A percentile compares a stretch with the other conserved stretches of the same genome.
phyloP scores from a whole-genome alignment of 2,888 invertebrate genomes.

The Luffia ferchaultella region DNA sequence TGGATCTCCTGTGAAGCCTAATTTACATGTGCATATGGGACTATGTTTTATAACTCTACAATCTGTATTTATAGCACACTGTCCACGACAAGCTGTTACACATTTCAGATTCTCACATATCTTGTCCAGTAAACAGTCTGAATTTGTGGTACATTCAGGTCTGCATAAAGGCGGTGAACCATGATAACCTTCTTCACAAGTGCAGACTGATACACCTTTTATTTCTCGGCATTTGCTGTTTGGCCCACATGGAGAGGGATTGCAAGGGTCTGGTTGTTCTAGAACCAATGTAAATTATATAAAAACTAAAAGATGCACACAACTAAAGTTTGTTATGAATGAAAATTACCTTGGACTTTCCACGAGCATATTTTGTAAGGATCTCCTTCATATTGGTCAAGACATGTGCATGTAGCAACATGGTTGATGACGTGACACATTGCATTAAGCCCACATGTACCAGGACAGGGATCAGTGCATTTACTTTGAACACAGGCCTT shows the following conservation, averaged over 20 bases:
- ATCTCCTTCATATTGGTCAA: slow-evolving; percentile 73
- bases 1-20: slow-evolving; percentile 70
- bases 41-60: slow-evolving; percentile 78
- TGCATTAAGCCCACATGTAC: slow-evolving; percentile 77
- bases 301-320: background rate
- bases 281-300: slow-evolving; percentile 15
- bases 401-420: slow-evolving; percentile 76
- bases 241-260: slow-evolving; percentile 82
- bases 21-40: slow-evolving; percentile 73
- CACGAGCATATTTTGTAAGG: slow-evolving; percentile 71
- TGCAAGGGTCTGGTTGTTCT: slow-evolving; percentile 55
- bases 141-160: slow-evolving; percentile 73
- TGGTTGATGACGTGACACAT: slow-evolving; percentile 79
- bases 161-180: slow-evolving; percentile 76
- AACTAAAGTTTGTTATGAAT: too few species aligned
- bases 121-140: slow-evolving; percentile 71
- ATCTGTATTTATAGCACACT: slow-evolving; percentile 74
- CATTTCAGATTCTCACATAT: slow-evolving; percentile 78
- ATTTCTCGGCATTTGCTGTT: slow-evolving; percentile 70
- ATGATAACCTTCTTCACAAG: slow-evolving; percentile 72
- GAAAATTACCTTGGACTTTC: slow-evolving; percentile 59
- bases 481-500: slow-evolving; percentile 78
- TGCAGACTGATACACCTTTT: slow-evolving; percentile 71
- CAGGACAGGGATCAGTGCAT: slow-evolving; percentile 82
- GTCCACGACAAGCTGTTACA: slow-evolving; percentile 73